Base-by-base conservation (phyloP, 1,140 invertebrate genomes). In the Parasteatoda tepidariorum region DNA sequence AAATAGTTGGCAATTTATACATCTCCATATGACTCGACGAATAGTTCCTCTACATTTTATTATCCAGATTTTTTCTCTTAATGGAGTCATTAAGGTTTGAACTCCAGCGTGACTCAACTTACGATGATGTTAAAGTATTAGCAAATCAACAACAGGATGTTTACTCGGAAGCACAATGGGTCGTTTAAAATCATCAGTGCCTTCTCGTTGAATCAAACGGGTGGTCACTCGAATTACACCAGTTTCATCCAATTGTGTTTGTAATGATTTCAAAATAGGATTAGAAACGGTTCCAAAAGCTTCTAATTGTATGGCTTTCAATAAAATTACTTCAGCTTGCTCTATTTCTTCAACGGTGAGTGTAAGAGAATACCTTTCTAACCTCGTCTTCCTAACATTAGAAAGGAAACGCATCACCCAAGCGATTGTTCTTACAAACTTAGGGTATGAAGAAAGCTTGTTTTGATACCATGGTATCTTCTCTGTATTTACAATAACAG, bases 331-430 rank as follows among this genome's bases (percentile, higher is more conserved):
- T 48, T 70, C 22, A 15, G 73, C 73, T 38, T 55, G n/a, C 18
- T 84, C 31, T 18, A 67, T 26, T 41, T 84, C 83, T 22, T 55
- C 41, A 2, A 33, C 26, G 28, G 2, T 78, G 9, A 84, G 30
- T 5, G 31, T 3, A 13, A 3, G 13, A 71, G 13, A 26, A 3
- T 2, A 26, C n/a, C 5, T 0, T 67, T 31, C n/a, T 55, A 18
- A 81, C 9, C 18, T 81, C 28, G 13, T 13, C 22, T 41, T 67
- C n/a, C 13, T 67, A 2, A 18, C 18, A 67, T 41, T 67, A 11
- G 9, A 6, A 15, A 73, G 18, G 57, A 73, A 83, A 22, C 68
- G 15, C 13, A 5, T 2, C 22, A 22, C 59, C 5, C 2, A 62
- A 6, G 55, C 54, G 15, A 26, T 62, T 3, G 31, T 33, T 73